Base-by-base conservation (phyloP, 2,113 vertebrate species). In the Sinocyclocheilus rhinocerous region DNA sequence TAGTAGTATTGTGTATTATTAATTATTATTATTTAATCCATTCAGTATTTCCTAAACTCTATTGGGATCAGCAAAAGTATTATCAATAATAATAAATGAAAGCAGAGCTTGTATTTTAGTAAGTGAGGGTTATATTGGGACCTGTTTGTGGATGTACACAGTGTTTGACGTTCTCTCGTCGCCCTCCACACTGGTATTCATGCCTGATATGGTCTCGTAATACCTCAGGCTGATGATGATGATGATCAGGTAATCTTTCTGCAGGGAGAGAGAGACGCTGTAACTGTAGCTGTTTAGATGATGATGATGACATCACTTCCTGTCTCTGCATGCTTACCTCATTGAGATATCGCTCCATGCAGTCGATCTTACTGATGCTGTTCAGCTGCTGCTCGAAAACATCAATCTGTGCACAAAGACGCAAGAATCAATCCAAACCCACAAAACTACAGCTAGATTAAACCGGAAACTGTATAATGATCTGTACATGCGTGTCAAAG, bases 221-320 rank as follows among this genome's bases (percentile, higher is more conserved):
- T 93, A 93, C 84, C 90, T 91, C 24, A 87, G 90, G 81, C 92
- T 93, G 76, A 93, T 92, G 29, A 89, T 86, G 24, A 92, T 92
- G 88, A 93, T 92, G 73, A 93, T 92, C 36, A 92, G 57, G 82
- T 92, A 93, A 67, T 90, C 89, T 76, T 92, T 93, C 92, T 93
- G 81, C 7, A 72, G 16, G 52, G 83, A 48, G 15, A 80, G 26
- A 16, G 7, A 82, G 52, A 86, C 20, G 16, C 50, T 61, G 52
- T n/a, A 59, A 39, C 10, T 22, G 1, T 22, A 70, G 3, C 8
- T 39, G 69, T 39, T 39, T 22, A 24, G 50, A 52, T 52, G 50
- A 16, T 15, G 84, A 20, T 39, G 7, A 42, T 16, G 55, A 85
- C 20, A 9, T 24, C 55, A 36, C 42, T 42, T 81, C 76, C 48